Evolutionary conservation across 2,888 invertebrate genomes (phyloP).

Genomic region (Ceramica pisi): DNA sequence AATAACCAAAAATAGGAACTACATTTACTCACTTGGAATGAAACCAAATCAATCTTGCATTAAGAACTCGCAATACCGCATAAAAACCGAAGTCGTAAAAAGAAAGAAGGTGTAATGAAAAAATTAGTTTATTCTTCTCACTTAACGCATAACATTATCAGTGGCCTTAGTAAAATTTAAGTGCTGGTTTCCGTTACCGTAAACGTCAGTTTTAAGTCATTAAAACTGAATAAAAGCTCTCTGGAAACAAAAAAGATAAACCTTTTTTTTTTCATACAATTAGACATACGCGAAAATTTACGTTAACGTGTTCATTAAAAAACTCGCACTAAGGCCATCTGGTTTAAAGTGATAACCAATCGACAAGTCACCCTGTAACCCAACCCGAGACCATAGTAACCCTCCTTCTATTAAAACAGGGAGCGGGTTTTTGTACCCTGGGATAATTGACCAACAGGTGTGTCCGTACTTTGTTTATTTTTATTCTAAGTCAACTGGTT

Average conservation of each 20-base stretch:
- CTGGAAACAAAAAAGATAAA: no score
- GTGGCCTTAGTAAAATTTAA: no score
- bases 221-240: no score
- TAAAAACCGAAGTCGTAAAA: not conserved
- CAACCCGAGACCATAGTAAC: slow-evolving; percentile 50
- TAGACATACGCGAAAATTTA: no score
- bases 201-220: no score
- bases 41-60: not conserved
- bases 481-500: slow-evolving; percentile 68
- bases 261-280: no score
- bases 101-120: not conserved
- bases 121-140: not conserved
- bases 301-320: no score
- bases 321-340: not conserved
- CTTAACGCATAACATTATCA: no score
- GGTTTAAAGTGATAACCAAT: slow-evolving; percentile 46
- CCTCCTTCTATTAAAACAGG: slow-evolving; percentile 56
- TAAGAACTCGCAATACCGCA: not conserved
- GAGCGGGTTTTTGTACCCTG: slow-evolving; percentile 74
- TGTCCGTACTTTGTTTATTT: slow-evolving; percentile 77
- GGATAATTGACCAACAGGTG: slow-evolving; percentile 83
- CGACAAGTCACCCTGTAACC: slow-evolving; percentile 16
- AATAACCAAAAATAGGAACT: not conserved
- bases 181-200: no score
- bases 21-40: not conserved